phyloP scores from a whole-genome alignment of 2,888 invertebrate genomes.

The Hoplodrina blanda region DNA sequence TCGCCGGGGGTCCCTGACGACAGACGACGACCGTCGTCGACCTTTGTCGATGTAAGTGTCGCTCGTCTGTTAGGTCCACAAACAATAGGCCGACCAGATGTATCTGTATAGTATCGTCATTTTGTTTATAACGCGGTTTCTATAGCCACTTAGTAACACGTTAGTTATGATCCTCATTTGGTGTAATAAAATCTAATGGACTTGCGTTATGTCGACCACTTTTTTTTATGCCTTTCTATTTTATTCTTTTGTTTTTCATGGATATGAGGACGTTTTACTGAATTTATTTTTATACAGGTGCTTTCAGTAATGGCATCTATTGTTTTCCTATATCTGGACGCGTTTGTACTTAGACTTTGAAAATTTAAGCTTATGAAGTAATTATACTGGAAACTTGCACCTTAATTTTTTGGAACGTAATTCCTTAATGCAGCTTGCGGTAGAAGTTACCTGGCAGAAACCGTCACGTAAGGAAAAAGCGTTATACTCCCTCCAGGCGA shows the following conservation, averaged over 20 bases:
- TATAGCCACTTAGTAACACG: slow-evolving; percentile 36
- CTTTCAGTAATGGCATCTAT: slow-evolving; percentile 36
- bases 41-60: neutral
- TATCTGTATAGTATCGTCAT: slow-evolving; percentile 2
- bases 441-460: too few species aligned
- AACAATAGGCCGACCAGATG: slow-evolving; percentile 15
- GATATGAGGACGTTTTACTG: neutral
- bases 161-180: slow-evolving; percentile 35
- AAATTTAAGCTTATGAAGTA: too few species aligned
- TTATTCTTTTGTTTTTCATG: slow-evolving; percentile 40
- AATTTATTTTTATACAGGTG: slow-evolving; percentile 22
- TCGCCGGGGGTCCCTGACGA: neutral
- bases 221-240: slow-evolving; percentile 30
- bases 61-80: neutral
- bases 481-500: too few species aligned
- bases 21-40: neutral
- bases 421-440: too few species aligned
- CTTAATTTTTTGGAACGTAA: too few species aligned
- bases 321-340: slow-evolving; percentile 8
- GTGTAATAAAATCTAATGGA: slow-evolving; percentile 47
- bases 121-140: slow-evolving; percentile 19
- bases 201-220: slow-evolving; percentile 13
- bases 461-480: too few species aligned
- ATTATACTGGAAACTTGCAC: too few species aligned
- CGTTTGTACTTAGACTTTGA: too few species aligned